phyloP scores from a whole-genome alignment of 37 sponge, comb jelly and placozoan species.

The Chondrilla cf. caribensis region DNA sequence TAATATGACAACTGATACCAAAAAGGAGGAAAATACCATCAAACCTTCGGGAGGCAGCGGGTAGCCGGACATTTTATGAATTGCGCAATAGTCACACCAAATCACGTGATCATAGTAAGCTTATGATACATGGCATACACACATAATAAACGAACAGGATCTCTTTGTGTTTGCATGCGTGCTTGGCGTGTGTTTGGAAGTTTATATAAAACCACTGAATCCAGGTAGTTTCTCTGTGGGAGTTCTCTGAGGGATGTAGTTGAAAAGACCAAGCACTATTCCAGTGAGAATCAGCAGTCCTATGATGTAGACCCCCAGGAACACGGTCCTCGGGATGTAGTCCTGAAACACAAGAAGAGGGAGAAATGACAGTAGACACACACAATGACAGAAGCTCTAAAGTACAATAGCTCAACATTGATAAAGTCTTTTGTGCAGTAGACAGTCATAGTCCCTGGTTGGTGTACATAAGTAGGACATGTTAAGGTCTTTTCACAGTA shows the following conservation, averaged over 20 bases:
- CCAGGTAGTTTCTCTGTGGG: background rate
- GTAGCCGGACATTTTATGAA: background rate
- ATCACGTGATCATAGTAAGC: background rate
- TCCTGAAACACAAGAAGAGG: background rate
- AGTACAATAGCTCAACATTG: no score
- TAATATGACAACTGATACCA: no score
- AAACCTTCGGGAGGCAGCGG: slow-evolving; percentile 23
- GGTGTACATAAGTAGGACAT: no score
- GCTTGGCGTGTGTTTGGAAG: background rate
- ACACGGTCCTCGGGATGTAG: background rate
- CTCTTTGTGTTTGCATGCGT: background rate
- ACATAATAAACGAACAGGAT: background rate
- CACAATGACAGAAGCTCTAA: background rate
- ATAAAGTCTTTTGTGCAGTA: no score
- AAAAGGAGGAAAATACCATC: no score
- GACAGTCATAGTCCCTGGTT: no score
- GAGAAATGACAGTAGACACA: background rate
- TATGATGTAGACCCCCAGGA: background rate
- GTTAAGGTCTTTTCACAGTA: no score
- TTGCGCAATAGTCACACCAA: background rate
- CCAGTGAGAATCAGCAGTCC: background rate
- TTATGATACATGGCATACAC: background rate
- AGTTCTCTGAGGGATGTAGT: slow-evolving; percentile 8
- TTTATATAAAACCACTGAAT: background rate
- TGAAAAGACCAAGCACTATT: background rate